A percentile compares a stretch with the other conserved stretches of the same genome.
Evolutionary conservation across 2,888 invertebrate genomes (phyloP).

Genomic region (Nemotelus nigrinus): DNA sequence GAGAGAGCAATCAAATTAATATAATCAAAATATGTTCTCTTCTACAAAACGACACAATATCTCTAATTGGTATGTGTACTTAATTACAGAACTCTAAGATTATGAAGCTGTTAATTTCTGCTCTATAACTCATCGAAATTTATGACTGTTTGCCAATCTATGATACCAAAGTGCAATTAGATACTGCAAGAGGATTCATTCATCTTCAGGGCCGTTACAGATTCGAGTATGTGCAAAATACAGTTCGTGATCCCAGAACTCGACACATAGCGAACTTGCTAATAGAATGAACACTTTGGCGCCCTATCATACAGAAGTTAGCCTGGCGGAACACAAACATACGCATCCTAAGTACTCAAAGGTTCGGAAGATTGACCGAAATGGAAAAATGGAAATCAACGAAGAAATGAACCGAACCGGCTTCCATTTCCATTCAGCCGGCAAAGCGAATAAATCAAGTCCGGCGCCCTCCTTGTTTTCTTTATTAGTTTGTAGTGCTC

Average conservation of each 20-base stretch:
- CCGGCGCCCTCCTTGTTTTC: constrained; percentile 42
- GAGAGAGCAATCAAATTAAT: too few relatives aligned
- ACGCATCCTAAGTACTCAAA: background rate
- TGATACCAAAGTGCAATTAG: constrained; percentile 16
- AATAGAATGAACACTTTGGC: constrained; percentile 36
- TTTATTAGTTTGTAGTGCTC: constrained; percentile 45
- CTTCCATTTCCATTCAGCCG: constrained; percentile 36
- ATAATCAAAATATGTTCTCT: too few relatives aligned
- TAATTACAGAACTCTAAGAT: constrained; percentile 15
- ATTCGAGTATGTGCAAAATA: background rate
- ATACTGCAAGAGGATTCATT: constrained; percentile 14
- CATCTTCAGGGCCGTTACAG: background rate
- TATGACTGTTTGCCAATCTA: constrained; percentile 26
- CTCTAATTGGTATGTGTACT: background rate
- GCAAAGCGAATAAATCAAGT: constrained; percentile 41
- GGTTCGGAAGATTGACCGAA: constrained; percentile 16
- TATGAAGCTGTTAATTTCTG: constrained; percentile 37
- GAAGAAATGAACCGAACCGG: constrained; percentile 36
- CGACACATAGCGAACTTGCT: background rate
- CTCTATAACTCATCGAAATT: constrained; percentile 33
- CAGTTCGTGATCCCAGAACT: background rate
- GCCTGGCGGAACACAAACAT: too few relatives aligned
- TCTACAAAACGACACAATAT: too few relatives aligned
- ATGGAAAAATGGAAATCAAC: constrained; percentile 41
- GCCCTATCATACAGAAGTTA: constrained; percentile 6